Evolutionary conservation across 1,140 invertebrate species (phyloP), one percentile per base, ranked within the genome.

Genomic region (Trinorchestia longiramus): DNA sequence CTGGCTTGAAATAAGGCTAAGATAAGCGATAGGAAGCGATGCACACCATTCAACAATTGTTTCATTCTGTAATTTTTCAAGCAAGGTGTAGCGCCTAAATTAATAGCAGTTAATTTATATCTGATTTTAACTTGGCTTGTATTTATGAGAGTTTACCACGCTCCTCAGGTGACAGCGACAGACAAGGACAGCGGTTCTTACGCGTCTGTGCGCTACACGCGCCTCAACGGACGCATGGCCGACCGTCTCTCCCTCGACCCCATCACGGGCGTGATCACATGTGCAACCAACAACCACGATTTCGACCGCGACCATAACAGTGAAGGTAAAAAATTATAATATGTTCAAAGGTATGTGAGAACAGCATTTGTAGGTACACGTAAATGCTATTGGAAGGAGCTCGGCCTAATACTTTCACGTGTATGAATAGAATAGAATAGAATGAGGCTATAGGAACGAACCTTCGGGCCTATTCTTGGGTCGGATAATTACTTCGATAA

Each of bases 211-310:
- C 98, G 98, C 95, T 99, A 99, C 97, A 98, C 98, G 88, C 97
- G 97, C 95, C 98, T 99, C 97, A 97, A 98, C 96, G 98, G 98
- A 53, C 98, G 98, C 96, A 98, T 98, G 91, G 98, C 98, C 97
- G 98, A 98, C 96, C 98, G 98, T 0, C 98, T 99, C 96, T 97
- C 97, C 95, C 98, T 99, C 96, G 98, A 99, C 97, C 98, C 98
- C 43, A 97, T 98, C 87, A 98, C 98, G 23, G 99, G 99, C 15
- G 97, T 98, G 43, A 98, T 99, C 95, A 98, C 98, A 0, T 98
- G 99, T 0, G 98, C 98, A 41, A 98, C 98, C 36, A 98, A 98
- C 97, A 98, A 98, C 95, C 98, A 98, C 95, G 98, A 98, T 43
- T 98, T 99, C 95, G 99, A 99, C 97, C 98, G 99, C 88, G 99